Percentiles rank a stretch among this genome's conserved stretches.
Conservation (phyloP, 2,113 vertebrate species). For the Harpagus bidentatus region DNA sequence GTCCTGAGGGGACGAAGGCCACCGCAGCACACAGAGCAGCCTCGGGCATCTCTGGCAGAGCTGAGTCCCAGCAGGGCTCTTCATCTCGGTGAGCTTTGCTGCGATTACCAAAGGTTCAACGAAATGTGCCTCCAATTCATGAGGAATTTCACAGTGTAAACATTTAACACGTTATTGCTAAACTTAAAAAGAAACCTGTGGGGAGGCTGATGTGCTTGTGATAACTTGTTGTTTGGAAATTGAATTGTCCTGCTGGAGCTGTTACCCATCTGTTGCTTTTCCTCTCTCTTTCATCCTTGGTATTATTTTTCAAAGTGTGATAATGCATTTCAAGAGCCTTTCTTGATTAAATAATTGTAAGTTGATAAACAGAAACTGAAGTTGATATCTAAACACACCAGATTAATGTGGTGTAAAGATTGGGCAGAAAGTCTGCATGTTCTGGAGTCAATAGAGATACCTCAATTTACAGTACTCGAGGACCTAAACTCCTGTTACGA, state of each 20-base stretch:
- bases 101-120: neutral
- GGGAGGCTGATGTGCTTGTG: neutral
- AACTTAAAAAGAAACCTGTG: neutral
- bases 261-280: neutral
- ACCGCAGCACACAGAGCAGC: neutral
- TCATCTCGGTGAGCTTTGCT: neutral
- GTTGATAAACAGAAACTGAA: neutral
- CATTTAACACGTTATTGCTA: neutral
- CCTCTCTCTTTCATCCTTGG: neutral
- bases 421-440: neutral
- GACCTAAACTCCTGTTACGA: neutral
- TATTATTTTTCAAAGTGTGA: neutral
- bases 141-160: too few species aligned
- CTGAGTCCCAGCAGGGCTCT: neutral
- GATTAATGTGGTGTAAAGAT: neutral
- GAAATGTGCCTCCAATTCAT: too few species aligned
- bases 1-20: fast-evolving
- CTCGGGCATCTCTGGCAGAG: neutral
- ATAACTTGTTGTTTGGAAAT: neutral
- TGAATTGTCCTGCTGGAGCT: neutral
- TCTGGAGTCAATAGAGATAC: neutral
- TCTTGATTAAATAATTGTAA: neutral
- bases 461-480: neutral
- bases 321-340: neutral
- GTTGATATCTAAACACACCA: neutral